phyloP scores from a whole-genome alignment of 2,888 invertebrate species.

The Nemurella pictetii region DNA sequence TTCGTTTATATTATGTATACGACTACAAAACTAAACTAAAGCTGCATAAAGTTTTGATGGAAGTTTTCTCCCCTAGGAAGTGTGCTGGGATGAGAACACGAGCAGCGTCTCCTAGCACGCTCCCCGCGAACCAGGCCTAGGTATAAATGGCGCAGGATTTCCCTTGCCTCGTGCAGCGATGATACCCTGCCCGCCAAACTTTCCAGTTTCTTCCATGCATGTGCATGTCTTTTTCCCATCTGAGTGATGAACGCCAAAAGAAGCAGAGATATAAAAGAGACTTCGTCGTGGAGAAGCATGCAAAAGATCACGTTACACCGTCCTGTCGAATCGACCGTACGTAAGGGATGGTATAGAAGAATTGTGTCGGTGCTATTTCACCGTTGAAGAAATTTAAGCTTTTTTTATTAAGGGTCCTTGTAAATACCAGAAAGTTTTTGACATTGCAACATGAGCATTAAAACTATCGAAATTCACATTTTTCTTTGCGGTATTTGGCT shows the following conservation, averaged over 20 bases:
- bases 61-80: conserved; percentile 36
- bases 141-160: conserved; percentile 35
- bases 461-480: too few relatives aligned
- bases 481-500: too few relatives aligned
- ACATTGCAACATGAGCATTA: too few relatives aligned
- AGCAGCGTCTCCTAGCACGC: not conserved
- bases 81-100: not conserved
- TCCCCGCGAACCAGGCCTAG: not conserved
- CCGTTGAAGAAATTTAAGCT: not conserved
- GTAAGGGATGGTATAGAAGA: too few relatives aligned
- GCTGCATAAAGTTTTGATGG: conserved; percentile 31
- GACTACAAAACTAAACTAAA: conserved; percentile 26
- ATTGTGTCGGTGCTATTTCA: not conserved
- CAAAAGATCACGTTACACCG: not conserved
- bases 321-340: too few relatives aligned
- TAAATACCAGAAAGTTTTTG: too few relatives aligned
- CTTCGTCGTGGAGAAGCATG: not conserved
- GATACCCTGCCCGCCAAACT: not conserved
- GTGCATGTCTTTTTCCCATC: not conserved
- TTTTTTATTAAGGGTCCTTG: not conserved
- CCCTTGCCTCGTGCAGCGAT: conserved; percentile 11
- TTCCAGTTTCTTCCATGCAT: conserved; percentile 11
- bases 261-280: not conserved
- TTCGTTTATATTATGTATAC: conserved; percentile 15
- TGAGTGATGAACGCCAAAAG: conserved; percentile 13